phyloP scores from a whole-genome alignment of 2,113 vertebrate species.

The zebrafish (Danio rerio) region DNA sequence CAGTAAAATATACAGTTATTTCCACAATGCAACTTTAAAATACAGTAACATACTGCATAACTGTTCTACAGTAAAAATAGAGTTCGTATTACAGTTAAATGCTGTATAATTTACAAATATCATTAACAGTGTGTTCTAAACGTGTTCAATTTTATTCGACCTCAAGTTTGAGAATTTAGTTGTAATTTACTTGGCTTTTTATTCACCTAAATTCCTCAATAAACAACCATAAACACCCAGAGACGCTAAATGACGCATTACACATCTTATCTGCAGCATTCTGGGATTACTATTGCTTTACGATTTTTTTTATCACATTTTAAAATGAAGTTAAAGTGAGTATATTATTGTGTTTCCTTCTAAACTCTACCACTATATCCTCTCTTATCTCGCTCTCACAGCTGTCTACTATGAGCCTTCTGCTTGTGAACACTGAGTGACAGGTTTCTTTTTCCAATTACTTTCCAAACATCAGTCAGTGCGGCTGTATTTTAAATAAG shows the following conservation, averaged over 20 bases:
- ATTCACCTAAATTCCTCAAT: background rate
- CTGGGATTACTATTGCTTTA: conserved; percentile 25
- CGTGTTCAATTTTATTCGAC: background rate
- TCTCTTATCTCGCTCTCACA: conserved; percentile 44
- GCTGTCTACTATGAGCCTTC: conserved; percentile 36
- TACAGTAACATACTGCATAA: no score
- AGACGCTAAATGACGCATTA: conserved; percentile 9
- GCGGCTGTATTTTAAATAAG: conserved; percentile 4
- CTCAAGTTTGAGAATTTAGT: background rate
- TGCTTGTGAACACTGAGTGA: conserved; percentile 1
- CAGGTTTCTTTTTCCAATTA: conserved; percentile 30
- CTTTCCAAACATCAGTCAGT: conserved; percentile 32
- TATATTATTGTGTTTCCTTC: conserved; percentile 18
- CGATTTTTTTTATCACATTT: conserved; percentile 37
- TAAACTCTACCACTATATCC: conserved; percentile 19
- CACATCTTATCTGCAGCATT: conserved; percentile 16
- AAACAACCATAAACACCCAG: background rate
- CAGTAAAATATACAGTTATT: no score
- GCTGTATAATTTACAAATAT: no score
- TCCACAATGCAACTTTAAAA: no score
- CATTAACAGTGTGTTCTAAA: background rate
- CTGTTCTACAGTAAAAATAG: no score
- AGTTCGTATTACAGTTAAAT: no score
- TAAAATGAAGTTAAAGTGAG: conserved; percentile 33
- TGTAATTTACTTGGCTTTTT: background rate